Evolutionary conservation across 2,888 invertebrate species (phyloP).

Genomic region (Linnaemya vulpina): DNA sequence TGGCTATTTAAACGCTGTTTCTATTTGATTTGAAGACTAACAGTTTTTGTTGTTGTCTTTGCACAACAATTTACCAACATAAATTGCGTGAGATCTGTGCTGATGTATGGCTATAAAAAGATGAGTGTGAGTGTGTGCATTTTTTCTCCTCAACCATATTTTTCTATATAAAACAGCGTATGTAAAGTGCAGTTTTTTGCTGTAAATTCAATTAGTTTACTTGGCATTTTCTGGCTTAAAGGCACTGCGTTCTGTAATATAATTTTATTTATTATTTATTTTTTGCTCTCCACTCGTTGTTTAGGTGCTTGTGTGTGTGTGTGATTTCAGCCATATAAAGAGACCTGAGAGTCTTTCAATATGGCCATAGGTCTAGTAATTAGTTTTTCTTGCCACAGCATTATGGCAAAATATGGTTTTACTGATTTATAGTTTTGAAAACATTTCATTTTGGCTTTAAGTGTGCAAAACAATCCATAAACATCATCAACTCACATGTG

Average conservation of each 20-base stretch:
- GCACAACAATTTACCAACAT: neutral
- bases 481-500: slow-evolving; percentile 61
- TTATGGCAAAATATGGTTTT: slow-evolving; percentile 66
- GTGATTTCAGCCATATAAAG: slow-evolving; percentile 37
- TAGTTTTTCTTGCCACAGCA: slow-evolving; percentile 66
- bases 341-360: slow-evolving; percentile 51
- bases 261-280: slow-evolving; percentile 11
- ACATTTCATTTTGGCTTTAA: slow-evolving; percentile 40
- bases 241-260: slow-evolving; percentile 55
- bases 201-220: slow-evolving; percentile 72
- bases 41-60: slow-evolving; percentile 6
- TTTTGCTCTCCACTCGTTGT: neutral
- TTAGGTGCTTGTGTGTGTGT: too few relatives aligned
- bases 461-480: slow-evolving; percentile 62
- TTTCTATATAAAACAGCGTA: slow-evolving; percentile 51
- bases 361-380: slow-evolving; percentile 70
- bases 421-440: slow-evolving; percentile 71
- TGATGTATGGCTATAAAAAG: neutral
- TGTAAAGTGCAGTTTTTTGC: slow-evolving; percentile 65
- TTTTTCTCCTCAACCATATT: slow-evolving; percentile 8
- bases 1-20: slow-evolving; percentile 64
- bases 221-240: slow-evolving; percentile 71
- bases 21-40: slow-evolving; percentile 19
- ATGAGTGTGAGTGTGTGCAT: neutral
- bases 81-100: slow-evolving; percentile 68